phyloP scores from a whole-genome alignment of 1,140 invertebrate species.

The Mya arenaria region DNA sequence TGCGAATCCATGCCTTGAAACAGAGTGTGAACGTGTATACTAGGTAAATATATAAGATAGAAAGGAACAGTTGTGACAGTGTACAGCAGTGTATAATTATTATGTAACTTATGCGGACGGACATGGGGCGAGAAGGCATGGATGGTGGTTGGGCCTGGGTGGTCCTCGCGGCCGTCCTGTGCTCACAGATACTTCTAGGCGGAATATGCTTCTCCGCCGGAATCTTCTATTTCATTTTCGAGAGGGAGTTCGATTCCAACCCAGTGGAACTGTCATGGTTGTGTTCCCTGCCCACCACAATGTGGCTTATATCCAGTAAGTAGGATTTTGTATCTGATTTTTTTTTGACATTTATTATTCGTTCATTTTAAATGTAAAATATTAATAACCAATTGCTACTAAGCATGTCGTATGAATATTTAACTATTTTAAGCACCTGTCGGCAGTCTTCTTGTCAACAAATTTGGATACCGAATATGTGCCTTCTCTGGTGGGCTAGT shows the following conservation, averaged over 20 bases:
- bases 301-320: slow-evolving; percentile 23
- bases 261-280: slow-evolving; percentile 30
- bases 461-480: slow-evolving; percentile 21
- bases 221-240: slow-evolving; percentile 34
- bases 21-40: too few species aligned
- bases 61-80: too few species aligned
- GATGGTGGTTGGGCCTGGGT: slow-evolving; percentile 35
- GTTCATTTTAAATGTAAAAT: too few species aligned
- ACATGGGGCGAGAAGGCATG: too few species aligned
- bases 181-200: slow-evolving; percentile 4
- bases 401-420: too few species aligned
- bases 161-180: background rate
- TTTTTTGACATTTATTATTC: too few species aligned
- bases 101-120: too few species aligned
- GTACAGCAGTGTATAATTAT: too few species aligned
- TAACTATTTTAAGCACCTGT: too few species aligned
- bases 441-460: slow-evolving; percentile 18
- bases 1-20: too few species aligned
- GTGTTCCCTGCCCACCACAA: slow-evolving; percentile 4
- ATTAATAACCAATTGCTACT: too few species aligned
- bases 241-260: background rate
- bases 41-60: too few species aligned
- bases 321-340: background rate
- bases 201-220: background rate
- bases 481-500: background rate